Evolutionary conservation across 1,140 invertebrate species (phyloP), one percentile per base, ranked within the genome.

Genomic region (Papilio xuthus): DNA sequence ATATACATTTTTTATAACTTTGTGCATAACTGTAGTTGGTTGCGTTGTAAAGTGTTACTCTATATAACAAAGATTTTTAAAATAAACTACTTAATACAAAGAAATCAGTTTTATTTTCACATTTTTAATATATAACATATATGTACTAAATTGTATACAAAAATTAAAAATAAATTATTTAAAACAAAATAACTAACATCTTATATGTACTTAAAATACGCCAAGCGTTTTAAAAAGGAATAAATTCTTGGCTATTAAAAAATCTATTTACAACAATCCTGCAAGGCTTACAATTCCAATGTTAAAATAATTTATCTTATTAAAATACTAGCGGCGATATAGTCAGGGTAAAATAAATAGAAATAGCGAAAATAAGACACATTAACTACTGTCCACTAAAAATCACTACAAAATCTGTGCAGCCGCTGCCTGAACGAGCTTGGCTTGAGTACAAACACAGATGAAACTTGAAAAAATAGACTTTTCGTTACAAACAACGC

Each of bases 21-120:
- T 83, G 85, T 81, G 81, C 82, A 80, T 81, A 82, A 82, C 85
- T 84, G 32, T 85, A 89, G 86, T 90, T 89, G 88, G 88, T 76
- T 76, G 32, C 86, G 82, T 92, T 92, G 90, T 91, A 91, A 91
- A 90, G 88, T 93, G 92, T 93, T 93, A 89, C 86, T 93, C 92
- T 93, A 90, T 90, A 91, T 93, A 93, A 93, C 92, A 93, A 93
- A 93, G 90, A 91, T 93, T 93, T 93, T 93, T 92, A 90, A 92
- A 93, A 90, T 89, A 93, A 93, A 91, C 88, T 92, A 90, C 92
- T 92, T 93, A 92, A 93, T 93, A 92, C 91, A 93, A 91, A 63
- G 79, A 84, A 79, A 81, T 50, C 83, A 72, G 83, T 90, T 89
- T 91, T 86, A 90, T 91, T 92, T 86, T 26, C 23, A 60, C 20